These are phyloP conservation scores for Acheta domesticus DNA, from an alignment of 2,888 invertebrate genomes.

Conservation along the genomic window DNA sequence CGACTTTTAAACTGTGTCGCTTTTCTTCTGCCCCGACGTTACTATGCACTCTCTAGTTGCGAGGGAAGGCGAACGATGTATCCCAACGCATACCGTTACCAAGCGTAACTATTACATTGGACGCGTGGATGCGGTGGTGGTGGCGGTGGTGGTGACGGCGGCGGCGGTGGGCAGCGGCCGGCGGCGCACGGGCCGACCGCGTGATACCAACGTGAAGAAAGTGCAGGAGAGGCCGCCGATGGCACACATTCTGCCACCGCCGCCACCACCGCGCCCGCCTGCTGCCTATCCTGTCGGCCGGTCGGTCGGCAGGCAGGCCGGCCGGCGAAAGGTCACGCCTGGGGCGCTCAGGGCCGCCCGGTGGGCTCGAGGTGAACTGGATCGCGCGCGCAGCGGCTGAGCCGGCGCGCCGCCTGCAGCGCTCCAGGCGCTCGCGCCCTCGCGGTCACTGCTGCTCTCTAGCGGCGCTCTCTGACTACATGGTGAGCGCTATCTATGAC, in stretches of 20 bases:
- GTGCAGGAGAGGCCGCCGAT: neutral
- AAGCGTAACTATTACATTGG: too few relatives aligned
- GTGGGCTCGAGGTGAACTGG: conserved; percentile 18
- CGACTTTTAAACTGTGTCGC: too few relatives aligned
- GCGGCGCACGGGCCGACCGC: neutral
- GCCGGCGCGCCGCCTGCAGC: neutral
- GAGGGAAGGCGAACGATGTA: too few relatives aligned
- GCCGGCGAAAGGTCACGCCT: neutral
- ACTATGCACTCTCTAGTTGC: too few relatives aligned
- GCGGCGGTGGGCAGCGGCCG: neutral
- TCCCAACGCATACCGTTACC: too few relatives aligned
- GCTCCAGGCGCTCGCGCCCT: neutral
- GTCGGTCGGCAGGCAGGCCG: too few relatives aligned
- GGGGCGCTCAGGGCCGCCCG: neutral
- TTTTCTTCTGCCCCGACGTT: too few relatives aligned
- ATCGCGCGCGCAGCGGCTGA: neutral
- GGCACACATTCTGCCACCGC: conserved; percentile 1
- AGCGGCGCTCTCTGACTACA: too few relatives aligned
- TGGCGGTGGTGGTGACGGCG: neutral
- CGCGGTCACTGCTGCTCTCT: too few relatives aligned
- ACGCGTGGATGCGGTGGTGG: too few relatives aligned
- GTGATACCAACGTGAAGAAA: neutral
- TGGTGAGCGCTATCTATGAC: too few relatives aligned
- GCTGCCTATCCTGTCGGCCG: neutral
- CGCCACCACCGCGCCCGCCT: neutral